Percentiles rank a stretch among this genome's conserved stretches.
Conservation (phyloP, 1,140 invertebrate species). For the Antheraea mylitta region DNA sequence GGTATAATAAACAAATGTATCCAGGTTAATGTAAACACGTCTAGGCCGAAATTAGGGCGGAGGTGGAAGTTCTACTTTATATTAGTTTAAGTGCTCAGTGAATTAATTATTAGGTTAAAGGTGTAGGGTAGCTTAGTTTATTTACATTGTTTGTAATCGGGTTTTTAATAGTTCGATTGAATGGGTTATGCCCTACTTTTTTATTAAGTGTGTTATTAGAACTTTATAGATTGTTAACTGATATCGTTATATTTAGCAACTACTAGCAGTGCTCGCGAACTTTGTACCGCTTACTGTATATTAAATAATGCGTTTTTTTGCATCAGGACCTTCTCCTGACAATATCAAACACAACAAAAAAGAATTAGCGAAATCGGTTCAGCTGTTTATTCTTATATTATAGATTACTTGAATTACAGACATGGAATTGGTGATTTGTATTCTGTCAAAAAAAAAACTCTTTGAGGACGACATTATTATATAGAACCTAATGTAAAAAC, state of each 20-base stretch:
- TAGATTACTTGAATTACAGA: not conserved
- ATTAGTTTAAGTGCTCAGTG: conserved; percentile 2
- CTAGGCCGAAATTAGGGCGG: conserved; percentile 31
- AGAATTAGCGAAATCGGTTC: too few species aligned
- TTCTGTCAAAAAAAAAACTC: too few species aligned
- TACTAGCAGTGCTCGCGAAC: too few species aligned
- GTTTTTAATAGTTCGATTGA: not conserved
- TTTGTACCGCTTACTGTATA: too few species aligned
- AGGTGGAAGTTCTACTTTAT: conserved; percentile 23
- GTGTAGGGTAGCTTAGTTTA: not conserved
- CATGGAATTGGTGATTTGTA: not conserved
- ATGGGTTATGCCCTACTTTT: not conserved
- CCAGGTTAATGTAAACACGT: conserved; percentile 26
- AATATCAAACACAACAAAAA: too few species aligned
- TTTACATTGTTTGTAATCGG: not conserved
- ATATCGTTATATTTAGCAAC: not conserved
- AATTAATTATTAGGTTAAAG: conserved; percentile 1
- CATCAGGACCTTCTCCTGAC: too few species aligned
- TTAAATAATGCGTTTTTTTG: too few species aligned
- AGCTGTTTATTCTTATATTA: too few species aligned
- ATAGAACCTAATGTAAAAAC: too few species aligned
- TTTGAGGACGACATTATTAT: too few species aligned
- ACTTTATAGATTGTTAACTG: not conserved
- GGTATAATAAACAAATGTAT: conserved; percentile 29
- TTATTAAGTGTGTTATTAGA: not conserved